phyloP scores from a whole-genome alignment of 2,113 vertebrate genomes.

The Mohoua ochrocephala region DNA sequence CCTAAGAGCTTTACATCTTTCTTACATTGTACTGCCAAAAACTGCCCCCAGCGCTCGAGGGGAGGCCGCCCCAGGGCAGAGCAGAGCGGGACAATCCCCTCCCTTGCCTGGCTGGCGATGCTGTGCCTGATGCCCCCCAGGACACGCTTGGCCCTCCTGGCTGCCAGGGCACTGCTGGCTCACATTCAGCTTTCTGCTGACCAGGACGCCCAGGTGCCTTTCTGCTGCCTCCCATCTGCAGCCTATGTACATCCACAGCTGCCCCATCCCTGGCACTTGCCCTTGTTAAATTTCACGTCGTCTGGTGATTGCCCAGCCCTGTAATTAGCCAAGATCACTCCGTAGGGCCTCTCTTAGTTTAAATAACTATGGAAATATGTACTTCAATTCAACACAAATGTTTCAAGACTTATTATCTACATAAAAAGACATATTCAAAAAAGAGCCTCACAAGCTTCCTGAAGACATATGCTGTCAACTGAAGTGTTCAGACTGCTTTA shows the following conservation, averaged over 20 bases:
- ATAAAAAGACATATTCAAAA: not conserved
- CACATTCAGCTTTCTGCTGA: rapidly evolving
- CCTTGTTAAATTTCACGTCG: not conserved
- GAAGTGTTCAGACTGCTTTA: not conserved
- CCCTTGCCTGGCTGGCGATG: rapidly evolving
- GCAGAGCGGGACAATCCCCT: not conserved
- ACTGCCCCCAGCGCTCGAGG: rapidly evolving
- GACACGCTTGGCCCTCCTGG: rapidly evolving
- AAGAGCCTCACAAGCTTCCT: not conserved
- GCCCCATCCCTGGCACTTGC: not conserved
- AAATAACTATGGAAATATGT: not conserved
- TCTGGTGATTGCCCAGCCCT: not conserved
- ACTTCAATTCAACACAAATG: not conserved
- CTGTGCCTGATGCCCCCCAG: not conserved
- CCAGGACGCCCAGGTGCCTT: not conserved
- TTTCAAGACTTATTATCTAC: not conserved
- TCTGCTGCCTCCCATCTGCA: not conserved
- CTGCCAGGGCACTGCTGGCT: not conserved
- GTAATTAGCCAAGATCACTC: not conserved
- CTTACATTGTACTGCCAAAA: not conserved
- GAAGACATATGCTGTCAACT: not conserved
- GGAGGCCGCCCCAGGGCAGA: rapidly evolving
- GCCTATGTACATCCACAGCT: not conserved
- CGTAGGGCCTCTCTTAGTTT: not conserved
- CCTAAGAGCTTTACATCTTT: not conserved